A percentile compares a stretch with the other conserved stretches of the same genome.
Evolutionary conservation across 2,113 vertebrate species (phyloP).

Genomic region (Ailuropoda melanoleuca): DNA sequence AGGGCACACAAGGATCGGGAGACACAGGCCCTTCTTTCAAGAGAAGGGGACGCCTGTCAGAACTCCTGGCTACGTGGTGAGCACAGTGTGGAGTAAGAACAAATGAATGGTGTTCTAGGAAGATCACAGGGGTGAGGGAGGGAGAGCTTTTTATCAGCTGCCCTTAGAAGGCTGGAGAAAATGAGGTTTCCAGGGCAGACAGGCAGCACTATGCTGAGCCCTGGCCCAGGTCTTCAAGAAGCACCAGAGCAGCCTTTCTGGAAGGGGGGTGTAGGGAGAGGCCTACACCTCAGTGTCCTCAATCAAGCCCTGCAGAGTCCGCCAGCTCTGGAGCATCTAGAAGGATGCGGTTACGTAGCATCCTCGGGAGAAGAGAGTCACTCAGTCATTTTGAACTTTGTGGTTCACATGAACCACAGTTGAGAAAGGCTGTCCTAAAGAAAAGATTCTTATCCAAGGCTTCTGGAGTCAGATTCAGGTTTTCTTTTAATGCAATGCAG

Average conservation of each 20-base stretch:
- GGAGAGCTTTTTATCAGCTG: accelerated
- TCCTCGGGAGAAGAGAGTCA: background rate
- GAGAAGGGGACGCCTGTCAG: background rate
- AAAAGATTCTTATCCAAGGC: background rate
- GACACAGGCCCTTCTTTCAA: background rate
- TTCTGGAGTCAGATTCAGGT: background rate
- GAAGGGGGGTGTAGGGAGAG: background rate
- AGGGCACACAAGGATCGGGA: background rate
- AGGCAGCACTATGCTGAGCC: accelerated
- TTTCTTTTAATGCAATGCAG: background rate
- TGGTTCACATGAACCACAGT: background rate
- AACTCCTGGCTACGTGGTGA: accelerated
- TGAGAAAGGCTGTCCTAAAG: background rate
- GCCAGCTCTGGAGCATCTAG: background rate
- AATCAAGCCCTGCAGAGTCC: too few species aligned
- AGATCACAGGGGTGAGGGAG: background rate
- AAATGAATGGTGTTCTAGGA: background rate
- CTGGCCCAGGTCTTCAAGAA: too few species aligned
- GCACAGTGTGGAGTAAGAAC: background rate
- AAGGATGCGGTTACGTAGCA: background rate
- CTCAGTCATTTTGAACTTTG: background rate
- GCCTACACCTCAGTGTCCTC: background rate
- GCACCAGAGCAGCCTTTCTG: background rate
- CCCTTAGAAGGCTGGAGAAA: background rate
- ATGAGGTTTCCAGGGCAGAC: background rate